Percentiles rank a stretch among this genome's conserved stretches.
Conservation (phyloP, 2,797 vertebrate genomes). For the Tauraco hartlaubi region DNA sequence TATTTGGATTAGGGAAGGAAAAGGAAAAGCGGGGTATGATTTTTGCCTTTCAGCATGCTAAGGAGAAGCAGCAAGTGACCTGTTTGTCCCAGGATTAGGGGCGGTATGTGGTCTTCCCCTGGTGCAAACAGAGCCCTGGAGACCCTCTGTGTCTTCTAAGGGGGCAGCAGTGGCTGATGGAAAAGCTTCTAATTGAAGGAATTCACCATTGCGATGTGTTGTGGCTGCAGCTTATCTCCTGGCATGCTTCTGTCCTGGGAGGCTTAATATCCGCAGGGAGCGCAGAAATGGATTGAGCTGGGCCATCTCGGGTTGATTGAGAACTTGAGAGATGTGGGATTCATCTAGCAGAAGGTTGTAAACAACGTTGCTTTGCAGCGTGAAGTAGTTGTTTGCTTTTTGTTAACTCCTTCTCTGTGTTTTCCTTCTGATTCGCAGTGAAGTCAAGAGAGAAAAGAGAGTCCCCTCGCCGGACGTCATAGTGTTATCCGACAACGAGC, state of each 20-base stretch:
- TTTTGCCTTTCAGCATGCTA: not conserved
- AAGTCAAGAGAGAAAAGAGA: slow-evolving; percentile 88
- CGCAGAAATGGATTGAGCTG: not conserved
- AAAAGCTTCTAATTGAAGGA: not conserved
- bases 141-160: not conserved
- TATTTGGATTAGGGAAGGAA: not conserved
- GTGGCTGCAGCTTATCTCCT: not conserved
- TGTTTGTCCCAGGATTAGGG: not conserved
- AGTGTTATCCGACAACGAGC: slow-evolving; percentile 94
- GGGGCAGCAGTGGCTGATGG: not conserved
- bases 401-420: not conserved
- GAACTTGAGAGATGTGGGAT: not conserved
- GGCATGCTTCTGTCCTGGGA: not conserved
- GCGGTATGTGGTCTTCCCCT: not conserved
- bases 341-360: not conserved
- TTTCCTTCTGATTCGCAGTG: slow-evolving; percentile 73
- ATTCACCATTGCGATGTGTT: not conserved
- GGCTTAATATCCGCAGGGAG: not conserved
- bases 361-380: not conserved
- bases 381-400: not conserved
- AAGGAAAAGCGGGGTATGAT: not conserved
- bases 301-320: fast-evolving
- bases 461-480: slow-evolving; percentile 93
- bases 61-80: not conserved
- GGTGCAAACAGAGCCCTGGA: not conserved